Evolutionary conservation across 2,888 invertebrate species (phyloP), one percentile per base, ranked within the genome.

Genomic region (Lasioglossum zephyrum): DNA sequence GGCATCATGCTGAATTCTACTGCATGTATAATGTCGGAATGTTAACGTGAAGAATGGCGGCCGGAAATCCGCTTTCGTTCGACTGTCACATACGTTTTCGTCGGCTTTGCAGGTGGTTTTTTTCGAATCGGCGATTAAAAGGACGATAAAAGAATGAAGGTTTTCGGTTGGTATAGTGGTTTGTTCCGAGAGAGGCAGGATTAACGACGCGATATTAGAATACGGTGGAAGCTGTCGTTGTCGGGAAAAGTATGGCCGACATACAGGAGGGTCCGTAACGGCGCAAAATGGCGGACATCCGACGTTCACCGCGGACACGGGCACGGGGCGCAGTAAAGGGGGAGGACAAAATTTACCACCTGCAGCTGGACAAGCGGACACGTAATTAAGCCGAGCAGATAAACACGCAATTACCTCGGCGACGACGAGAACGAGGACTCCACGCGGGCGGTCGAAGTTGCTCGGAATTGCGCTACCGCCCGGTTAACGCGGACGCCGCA

Each of bases 321-420:
- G 70, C 77, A 70, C 72, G 41, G 83, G 80, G 73, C 72, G 75
- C 70, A 70, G 78, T 47, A 72, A 81, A 77, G 82, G 66, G 78
- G 74, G 85, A 84, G 89, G 85, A 86, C 85, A 88, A 91, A 93
- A 93, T 93, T 93, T 93, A 93, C 91, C 91, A 92, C 91, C 90
- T 87, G 88, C 90, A 90, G 92, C 91, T 91, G 92, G 92, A 93
- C 93, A 93, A 92, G 93, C 93, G 92, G 92, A 93, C 92, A 92
- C 92, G 93, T 93, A 93, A 93, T 93, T 93, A 93, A 93, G 93
- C 93, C 91, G 88, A 91, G 91, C 93, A 92, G 93, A 93, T 94
- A 94, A 94, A 94, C 93, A 94, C 92, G 93, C 93, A 94, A 94
- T 94, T 94, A 94, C 92, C 90, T 91, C 88, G 81, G 88, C 90